Conservation (phyloP, 2,797 vertebrate genomes). For the Hemitrygon akajei region DNA sequence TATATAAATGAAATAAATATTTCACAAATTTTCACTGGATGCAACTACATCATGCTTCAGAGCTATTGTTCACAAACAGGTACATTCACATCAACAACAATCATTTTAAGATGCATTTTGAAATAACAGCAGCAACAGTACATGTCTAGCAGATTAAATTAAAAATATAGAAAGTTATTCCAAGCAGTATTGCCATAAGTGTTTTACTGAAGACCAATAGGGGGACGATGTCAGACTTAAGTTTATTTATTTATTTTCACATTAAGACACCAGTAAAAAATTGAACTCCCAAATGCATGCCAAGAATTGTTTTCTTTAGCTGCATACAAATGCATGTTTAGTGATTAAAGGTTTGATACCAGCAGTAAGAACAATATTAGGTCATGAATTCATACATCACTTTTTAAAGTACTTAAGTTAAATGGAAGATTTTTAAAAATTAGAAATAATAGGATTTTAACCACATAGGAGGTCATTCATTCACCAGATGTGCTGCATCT, state of each 20-base stretch:
- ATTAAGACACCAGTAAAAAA: not conserved
- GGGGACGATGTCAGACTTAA: not conserved
- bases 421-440: not conserved
- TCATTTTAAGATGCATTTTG: not conserved
- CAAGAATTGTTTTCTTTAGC: not conserved
- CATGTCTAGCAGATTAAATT: not conserved
- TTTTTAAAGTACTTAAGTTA: not conserved
- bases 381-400: not conserved
- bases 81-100: slow-evolving; percentile 6
- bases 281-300: not conserved
- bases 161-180: not conserved
- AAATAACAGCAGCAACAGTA: not conserved
- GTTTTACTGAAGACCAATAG: not conserved
- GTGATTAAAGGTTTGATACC: not conserved
- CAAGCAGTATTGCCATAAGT: not conserved
- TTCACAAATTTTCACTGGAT: not conserved
- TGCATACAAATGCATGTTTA: not conserved
- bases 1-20: not conserved
- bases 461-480: not conserved
- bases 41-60: not conserved
- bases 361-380: not conserved
- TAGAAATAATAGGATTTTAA: not conserved
- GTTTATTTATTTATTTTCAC: not conserved
- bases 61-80: not conserved
- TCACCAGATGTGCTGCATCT: not conserved